phyloP scores from a whole-genome alignment of 2,113 vertebrate genomes.

The Bostrychus sinensis region DNA sequence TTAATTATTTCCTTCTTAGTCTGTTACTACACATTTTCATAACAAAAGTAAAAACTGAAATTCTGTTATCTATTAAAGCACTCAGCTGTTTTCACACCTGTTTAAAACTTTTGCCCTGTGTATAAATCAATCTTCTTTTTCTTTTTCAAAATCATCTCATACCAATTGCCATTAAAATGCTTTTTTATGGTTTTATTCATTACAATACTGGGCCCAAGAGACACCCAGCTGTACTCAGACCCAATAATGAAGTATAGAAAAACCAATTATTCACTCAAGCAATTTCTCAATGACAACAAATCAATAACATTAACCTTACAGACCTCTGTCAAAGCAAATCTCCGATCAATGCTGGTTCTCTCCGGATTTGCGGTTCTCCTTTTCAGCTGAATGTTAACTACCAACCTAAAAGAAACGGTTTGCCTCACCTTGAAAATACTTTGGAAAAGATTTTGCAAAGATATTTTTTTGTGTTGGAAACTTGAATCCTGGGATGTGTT shows the following conservation, averaged over 20 bases:
- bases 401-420: not conserved
- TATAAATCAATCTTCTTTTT: too few species aligned
- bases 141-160: not conserved
- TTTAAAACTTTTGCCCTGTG: too few species aligned
- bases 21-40: too few species aligned
- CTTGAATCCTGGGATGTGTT: too few species aligned
- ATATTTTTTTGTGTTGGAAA: too few species aligned
- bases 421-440: not conserved
- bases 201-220: not conserved
- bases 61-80: too few species aligned
- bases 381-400: not conserved
- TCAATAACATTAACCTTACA: slow-evolving; percentile 4
- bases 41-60: too few species aligned
- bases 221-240: not conserved
- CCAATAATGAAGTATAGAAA: not conserved
- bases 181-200: too few species aligned
- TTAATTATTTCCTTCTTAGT: too few species aligned
- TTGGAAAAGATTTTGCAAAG: not conserved
- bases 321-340: slow-evolving; percentile 5
- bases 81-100: too few species aligned
- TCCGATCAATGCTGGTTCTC: not conserved
- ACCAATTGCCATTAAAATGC: too few species aligned
- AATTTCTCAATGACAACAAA: not conserved
- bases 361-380: not conserved
- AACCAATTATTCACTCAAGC: slow-evolving; percentile 2